A percentile compares a stretch with the other conserved stretches of the same genome.
These are phyloP conservation scores for Sycophila sp. DNA, from an alignment of 1,140 invertebrate species.

Conservation along the genomic window DNA sequence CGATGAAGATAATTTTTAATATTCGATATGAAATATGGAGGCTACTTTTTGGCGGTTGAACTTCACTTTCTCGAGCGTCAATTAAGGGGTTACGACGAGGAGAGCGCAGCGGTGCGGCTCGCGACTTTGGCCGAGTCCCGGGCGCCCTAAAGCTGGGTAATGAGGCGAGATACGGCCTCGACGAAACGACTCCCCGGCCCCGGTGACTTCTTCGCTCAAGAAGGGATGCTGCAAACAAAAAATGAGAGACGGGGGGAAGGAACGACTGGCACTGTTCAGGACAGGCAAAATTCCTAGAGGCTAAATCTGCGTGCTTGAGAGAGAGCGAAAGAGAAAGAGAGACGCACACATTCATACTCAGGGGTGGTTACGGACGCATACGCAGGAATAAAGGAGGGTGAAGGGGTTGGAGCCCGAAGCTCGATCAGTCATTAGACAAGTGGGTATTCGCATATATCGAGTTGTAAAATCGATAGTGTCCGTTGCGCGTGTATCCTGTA, in stretches of 20 bases:
- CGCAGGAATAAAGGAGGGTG: not conserved
- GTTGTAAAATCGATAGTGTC: conserved; percentile 69
- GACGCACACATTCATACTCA: too few relatives aligned
- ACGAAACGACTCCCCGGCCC: not conserved
- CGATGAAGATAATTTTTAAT: too few relatives aligned
- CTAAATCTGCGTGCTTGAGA: not conserved
- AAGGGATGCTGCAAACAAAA: not conserved
- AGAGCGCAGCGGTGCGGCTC: too few relatives aligned
- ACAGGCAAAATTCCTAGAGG: not conserved
- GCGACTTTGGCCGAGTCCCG: not conserved
- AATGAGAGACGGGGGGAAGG: not conserved
- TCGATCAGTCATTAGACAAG: conserved; percentile 68
- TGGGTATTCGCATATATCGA: conserved; percentile 66
- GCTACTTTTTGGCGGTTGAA: too few relatives aligned
- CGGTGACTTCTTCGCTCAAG: not conserved
- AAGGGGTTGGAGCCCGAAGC: conserved; percentile 49
- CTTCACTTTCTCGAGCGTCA: not conserved
- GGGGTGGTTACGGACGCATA: conserved; percentile 5
- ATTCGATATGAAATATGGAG: too few relatives aligned
- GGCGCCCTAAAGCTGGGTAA: not conserved
- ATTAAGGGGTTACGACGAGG: not conserved
- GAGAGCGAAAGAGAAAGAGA: conserved; percentile 16
- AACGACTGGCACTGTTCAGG: not conserved
- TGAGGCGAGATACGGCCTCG: not conserved
- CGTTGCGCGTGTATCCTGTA: conserved; percentile 64